A percentile compares a stretch with the other conserved stretches of the same genome.
Conservation (phyloP, 2,113 vertebrate species). For the Melanocharis versteri region DNA sequence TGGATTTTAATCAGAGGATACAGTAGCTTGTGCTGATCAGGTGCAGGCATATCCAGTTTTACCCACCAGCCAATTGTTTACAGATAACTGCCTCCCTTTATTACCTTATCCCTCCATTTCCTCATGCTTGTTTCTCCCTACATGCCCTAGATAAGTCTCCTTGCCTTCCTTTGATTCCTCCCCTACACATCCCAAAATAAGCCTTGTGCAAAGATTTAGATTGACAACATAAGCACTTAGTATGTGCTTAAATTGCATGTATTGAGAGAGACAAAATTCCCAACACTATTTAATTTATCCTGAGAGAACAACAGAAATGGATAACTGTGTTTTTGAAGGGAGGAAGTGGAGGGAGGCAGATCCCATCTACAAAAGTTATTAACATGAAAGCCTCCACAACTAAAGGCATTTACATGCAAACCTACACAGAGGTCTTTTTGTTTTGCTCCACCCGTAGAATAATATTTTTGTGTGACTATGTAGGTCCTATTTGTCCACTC, state of each 20-base stretch:
- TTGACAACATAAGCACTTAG: not conserved
- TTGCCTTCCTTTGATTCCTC: not conserved
- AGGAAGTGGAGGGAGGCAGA: not conserved
- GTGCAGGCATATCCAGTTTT: not conserved
- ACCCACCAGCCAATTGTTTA: not conserved
- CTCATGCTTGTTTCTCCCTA: not conserved
- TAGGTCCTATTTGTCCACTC: not conserved
- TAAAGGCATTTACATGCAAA: not conserved
- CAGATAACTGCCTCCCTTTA: not conserved
- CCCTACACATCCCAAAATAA: not conserved
- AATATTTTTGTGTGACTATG: not conserved
- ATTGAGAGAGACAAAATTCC: not conserved
- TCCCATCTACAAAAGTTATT: not conserved
- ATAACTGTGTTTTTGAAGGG: not conserved
- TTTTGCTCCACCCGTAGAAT: not conserved
- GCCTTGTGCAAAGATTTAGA: not conserved
- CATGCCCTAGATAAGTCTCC: not conserved
- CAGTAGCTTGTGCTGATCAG: not conserved
- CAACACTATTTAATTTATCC: not conserved
- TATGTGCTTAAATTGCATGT: not conserved
- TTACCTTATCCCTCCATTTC: not conserved
- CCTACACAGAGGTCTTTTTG: not conserved
- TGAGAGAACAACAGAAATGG: not conserved
- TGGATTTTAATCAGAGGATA: not conserved
- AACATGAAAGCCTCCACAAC: not conserved